Base-by-base conservation (phyloP, 1,140 invertebrate genomes). In the Hesperophylax magnus region DNA sequence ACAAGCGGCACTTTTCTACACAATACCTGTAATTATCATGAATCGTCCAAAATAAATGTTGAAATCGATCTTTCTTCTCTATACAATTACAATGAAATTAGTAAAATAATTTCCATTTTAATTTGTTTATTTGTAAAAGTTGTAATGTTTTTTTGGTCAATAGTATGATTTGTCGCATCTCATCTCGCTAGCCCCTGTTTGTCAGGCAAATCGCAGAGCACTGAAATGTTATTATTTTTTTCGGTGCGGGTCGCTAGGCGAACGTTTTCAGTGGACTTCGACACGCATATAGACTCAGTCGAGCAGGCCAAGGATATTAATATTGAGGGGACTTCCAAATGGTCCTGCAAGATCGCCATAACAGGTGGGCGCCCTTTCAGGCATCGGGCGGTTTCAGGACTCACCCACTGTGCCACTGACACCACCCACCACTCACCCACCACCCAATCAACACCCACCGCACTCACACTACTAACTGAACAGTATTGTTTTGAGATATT, bases 321-420 rank as follows among this genome's bases (percentile, higher is more conserved):
- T 91, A 95, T 99, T 89, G 98, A 99, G 92, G 98, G 98, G 90
- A 99, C 98, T 87, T 99, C 98, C 88, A 99, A 99, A 93, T 99
- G 98, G 98, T 99, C 98, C 90, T 98, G 98, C 93, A 99, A 99
- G 94, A 98, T 99, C 92, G 97, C 97, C 88, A 97, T 98, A 88
- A 98, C 97, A 97, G 97, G 97, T 98, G 88, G 89, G 89, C 88
- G 39, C 39, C 39, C 39, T 47, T 47, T 47, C 39, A 47, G 39
- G 39, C 39, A 14, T 47, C 39, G 39, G 39, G 39, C 39, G 39
- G 39, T 47, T 47, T 47, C 39, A 47, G 39, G 39, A 47, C 39
- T 47, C 39, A 47, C 39, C 39, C 39, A 47, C 3, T 34, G 34
- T 34, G 7, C 34, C 34, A 34, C 34, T 6, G 7, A 34, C 34